These are phyloP conservation scores for Drosophila simulans DNA, from an alignment of 1,140 invertebrate genomes.

Conservation along the genomic window DNA sequence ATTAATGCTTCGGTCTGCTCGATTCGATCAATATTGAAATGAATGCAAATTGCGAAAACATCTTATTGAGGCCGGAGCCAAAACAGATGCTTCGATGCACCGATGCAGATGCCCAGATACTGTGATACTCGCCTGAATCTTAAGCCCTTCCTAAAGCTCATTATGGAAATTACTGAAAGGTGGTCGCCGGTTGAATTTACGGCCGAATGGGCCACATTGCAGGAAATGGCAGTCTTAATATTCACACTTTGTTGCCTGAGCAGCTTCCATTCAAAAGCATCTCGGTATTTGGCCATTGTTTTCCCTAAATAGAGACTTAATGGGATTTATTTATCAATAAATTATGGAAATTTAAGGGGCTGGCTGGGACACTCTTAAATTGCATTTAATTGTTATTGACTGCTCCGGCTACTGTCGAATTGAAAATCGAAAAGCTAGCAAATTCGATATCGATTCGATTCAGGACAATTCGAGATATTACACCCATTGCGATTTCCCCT, in stretches of 20 bases:
- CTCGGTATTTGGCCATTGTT: background rate
- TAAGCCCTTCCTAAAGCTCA: slow-evolving; percentile 24
- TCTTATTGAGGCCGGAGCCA: slow-evolving; percentile 28
- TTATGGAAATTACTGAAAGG: slow-evolving; percentile 49
- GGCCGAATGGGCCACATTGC: slow-evolving; percentile 19
- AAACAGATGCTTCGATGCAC: slow-evolving; percentile 23
- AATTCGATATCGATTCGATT: too few relatives aligned
- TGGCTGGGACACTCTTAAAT: background rate
- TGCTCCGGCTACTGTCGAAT: background rate
- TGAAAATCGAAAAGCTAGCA: too few relatives aligned
- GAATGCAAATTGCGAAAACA: slow-evolving; percentile 54
- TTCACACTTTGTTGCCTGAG: slow-evolving; percentile 15
- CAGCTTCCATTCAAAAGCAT: background rate
- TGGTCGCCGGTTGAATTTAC: too few relatives aligned
- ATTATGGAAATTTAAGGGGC: background rate
- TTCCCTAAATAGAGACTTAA: slow-evolving; percentile 4
- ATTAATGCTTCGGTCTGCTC: slow-evolving; percentile 30
- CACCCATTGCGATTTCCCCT: background rate
- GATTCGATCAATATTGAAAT: slow-evolving; percentile 54
- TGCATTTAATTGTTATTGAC: background rate
- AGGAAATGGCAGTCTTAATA: slow-evolving; percentile 5
- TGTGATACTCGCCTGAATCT: slow-evolving; percentile 4
- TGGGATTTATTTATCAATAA: background rate
- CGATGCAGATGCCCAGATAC: slow-evolving; percentile 23
- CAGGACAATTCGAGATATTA: background rate